Evolutionary conservation across 2,888 invertebrate species (phyloP).

Genomic region (Exephanes ischioxanthus): DNA sequence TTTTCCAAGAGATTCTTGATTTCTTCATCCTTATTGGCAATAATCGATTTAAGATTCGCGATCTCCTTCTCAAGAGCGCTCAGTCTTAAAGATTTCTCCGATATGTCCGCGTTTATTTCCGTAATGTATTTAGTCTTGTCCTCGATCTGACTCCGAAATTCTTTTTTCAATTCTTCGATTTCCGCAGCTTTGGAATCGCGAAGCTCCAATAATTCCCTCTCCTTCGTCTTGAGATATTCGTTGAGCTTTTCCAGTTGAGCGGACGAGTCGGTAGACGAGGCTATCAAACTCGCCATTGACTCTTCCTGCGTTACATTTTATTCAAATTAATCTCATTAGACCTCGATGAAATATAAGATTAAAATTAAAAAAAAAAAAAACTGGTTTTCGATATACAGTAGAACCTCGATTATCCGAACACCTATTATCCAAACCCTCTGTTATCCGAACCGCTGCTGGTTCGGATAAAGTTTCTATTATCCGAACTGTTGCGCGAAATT

Average conservation of each 20-base stretch:
- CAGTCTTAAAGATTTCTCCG: constrained; percentile 75
- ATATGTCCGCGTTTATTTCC: constrained; percentile 75
- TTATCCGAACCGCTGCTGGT: no score
- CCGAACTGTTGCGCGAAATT: no score
- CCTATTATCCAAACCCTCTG: no score
- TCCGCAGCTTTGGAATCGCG: constrained; percentile 75
- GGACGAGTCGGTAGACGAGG: constrained; percentile 87
- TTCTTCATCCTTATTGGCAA: constrained; percentile 80
- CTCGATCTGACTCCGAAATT: constrained; percentile 79
- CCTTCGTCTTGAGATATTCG: constrained; percentile 87
- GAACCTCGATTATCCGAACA: no score
- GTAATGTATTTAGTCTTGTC: constrained; percentile 77
- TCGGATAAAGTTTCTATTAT: no score
- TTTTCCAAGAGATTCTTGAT: constrained; percentile 80
- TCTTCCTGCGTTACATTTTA: constrained; percentile 74
- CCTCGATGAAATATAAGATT: neutral
- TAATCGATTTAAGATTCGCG: constrained; percentile 75
- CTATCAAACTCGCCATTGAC: constrained; percentile 86
- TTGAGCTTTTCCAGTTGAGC: constrained; percentile 87
- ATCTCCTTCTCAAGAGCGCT: constrained; percentile 79
- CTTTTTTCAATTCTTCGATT: constrained; percentile 78
- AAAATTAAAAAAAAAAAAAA: neutral
- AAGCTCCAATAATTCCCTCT: constrained; percentile 85
- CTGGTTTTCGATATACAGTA: neutral
- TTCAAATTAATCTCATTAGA: constrained; percentile 12